Percentiles rank a stretch among this genome's conserved stretches.
Conservation (phyloP, 2,888 invertebrate genomes). For the Labia minor region DNA sequence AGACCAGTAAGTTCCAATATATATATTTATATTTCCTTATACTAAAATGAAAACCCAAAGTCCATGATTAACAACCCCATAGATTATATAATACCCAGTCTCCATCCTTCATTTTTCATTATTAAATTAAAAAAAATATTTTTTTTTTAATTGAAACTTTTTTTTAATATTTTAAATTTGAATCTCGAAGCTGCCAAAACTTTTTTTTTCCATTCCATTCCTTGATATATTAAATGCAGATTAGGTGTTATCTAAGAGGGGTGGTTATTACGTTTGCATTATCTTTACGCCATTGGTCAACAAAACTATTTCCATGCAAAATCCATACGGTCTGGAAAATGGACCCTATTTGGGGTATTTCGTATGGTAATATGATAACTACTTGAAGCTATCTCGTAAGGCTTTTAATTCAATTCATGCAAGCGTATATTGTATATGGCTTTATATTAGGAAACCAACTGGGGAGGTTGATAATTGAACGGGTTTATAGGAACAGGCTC, state of each 20-base stretch:
- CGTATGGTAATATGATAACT: not conserved
- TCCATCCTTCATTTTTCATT: too few species aligned
- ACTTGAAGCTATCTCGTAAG: constrained; percentile 7
- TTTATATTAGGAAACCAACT: not conserved
- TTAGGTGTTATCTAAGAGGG: not conserved
- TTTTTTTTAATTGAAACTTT: not conserved
- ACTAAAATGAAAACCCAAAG: too few species aligned
- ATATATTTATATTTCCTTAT: too few species aligned
- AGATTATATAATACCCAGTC: too few species aligned
- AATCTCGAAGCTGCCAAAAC: not conserved
- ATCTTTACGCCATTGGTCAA: constrained; percentile 7
- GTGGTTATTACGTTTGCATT: not conserved
- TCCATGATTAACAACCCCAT: too few species aligned
- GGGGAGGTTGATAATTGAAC: not conserved
- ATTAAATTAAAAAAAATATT: not conserved
- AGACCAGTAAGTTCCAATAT: too few species aligned
- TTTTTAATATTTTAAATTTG: not conserved
- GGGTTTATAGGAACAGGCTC: constrained; percentile 4
- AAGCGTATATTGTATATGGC: constrained; percentile 4
- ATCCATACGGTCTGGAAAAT: not conserved
- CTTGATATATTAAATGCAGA: not conserved
- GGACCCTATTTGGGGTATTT: not conserved
- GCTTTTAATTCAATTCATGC: constrained; percentile 4
- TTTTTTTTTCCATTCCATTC: not conserved
- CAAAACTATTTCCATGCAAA: constrained; percentile 3